Conservation (phyloP, 2,888 invertebrate genomes). For the Microctonus aethiopoides region DNA sequence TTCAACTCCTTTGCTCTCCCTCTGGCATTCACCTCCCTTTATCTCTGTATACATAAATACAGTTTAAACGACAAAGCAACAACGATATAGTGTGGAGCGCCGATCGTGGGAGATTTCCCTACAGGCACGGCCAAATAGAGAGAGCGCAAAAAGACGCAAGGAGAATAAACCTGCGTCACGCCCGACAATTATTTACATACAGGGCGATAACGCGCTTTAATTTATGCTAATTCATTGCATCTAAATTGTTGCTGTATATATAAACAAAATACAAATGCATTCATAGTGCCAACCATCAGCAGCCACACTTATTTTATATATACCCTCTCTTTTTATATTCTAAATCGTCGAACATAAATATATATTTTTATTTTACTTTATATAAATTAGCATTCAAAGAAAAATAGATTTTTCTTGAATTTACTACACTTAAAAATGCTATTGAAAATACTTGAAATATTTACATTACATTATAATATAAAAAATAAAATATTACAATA, state of each 20-base stretch:
- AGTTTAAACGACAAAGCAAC: neutral
- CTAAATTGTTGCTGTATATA: slow-evolving; percentile 28
- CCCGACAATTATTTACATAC: slow-evolving; percentile 36
- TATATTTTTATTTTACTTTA: neutral
- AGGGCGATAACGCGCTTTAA: slow-evolving; percentile 26
- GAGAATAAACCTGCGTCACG: slow-evolving; percentile 34
- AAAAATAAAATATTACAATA: neutral
- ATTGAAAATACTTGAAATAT: too few relatives aligned
- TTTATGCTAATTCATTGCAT: slow-evolving; percentile 37
- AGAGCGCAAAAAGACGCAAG: slow-evolving; percentile 32
- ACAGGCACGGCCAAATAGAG: slow-evolving; percentile 17
- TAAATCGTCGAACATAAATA: neutral
- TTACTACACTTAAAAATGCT: neutral
- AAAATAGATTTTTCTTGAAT: too few relatives aligned
- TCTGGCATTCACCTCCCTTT: neutral
- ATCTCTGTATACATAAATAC: neutral
- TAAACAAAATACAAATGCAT: neutral
- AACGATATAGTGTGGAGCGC: slow-evolving; percentile 2
- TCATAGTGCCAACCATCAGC: neutral
- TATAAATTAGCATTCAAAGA: slow-evolving; percentile 45
- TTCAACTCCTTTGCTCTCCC: neutral
- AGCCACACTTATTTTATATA: neutral
- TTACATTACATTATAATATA: too few relatives aligned
- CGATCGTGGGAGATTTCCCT: slow-evolving; percentile 33
- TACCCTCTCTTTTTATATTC: neutral